These are phyloP conservation scores for Crotophaga sulcirostris DNA, from an alignment of 2,113 vertebrate species.

Conservation along the genomic window DNA sequence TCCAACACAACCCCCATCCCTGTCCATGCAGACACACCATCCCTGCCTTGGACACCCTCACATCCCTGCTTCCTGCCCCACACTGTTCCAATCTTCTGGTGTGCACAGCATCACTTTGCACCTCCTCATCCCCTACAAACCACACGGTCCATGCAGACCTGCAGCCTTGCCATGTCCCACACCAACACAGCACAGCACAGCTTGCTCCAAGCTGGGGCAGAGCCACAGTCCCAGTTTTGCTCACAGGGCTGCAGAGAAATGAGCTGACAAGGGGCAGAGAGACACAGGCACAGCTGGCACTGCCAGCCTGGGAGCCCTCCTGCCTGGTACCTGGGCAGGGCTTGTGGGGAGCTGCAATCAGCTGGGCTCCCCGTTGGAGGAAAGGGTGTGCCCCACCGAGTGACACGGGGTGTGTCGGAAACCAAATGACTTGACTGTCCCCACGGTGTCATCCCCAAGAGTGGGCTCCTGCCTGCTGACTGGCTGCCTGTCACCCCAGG, in stretches of 20 bases:
- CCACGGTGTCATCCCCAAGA: neutral
- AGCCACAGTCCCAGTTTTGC: neutral
- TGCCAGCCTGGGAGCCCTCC: neutral
- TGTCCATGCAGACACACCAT: neutral
- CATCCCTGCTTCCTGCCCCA: neutral
- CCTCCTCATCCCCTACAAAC: neutral
- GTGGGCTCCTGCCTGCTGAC: neutral
- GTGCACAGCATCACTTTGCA: neutral
- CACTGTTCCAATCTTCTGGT: neutral
- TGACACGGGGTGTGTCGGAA: neutral
- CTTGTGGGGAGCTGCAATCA: rapidly evolving
- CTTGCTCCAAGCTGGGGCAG: neutral
- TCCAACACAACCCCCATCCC: too few relatives aligned
- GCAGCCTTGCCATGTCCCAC: neutral
- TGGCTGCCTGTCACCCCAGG: too few relatives aligned
- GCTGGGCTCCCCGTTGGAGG: neutral
- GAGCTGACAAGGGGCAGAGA: neutral
- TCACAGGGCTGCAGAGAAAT: neutral
- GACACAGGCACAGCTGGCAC: rapidly evolving
- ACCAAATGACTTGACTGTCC: neutral
- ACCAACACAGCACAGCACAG: neutral
- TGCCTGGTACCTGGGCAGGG: rapidly evolving
- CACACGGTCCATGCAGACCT: neutral
- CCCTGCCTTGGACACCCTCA: too few relatives aligned
- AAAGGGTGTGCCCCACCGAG: neutral